Conservation (phyloP, 1,140 invertebrate genomes). For the Brevipalpus yothersi region DNA sequence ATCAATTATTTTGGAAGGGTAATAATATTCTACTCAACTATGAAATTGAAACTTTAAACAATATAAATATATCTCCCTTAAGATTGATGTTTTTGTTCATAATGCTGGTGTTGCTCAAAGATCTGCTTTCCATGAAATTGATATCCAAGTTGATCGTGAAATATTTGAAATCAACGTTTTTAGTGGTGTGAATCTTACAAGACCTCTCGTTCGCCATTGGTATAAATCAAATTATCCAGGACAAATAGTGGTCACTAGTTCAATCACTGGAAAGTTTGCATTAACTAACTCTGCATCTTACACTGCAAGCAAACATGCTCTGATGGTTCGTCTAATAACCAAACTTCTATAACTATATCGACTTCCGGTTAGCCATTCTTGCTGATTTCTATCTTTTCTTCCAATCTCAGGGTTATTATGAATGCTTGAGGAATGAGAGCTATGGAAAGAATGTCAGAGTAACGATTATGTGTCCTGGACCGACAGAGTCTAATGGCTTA, state of each 20-base stretch:
- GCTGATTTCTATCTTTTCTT: neutral
- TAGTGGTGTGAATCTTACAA: constrained; percentile 38
- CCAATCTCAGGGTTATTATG: constrained; percentile 8
- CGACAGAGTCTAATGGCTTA: constrained; percentile 43
- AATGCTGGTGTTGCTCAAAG: constrained; percentile 59
- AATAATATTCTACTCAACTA: neutral
- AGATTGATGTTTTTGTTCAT: constrained; percentile 51
- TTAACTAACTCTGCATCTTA: constrained; percentile 48
- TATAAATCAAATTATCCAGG: constrained; percentile 25
- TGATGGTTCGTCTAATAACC: constrained; percentile 33
- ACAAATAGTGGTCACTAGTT: constrained; percentile 44
- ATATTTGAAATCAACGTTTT: constrained; percentile 63
- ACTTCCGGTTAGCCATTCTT: too few species aligned
- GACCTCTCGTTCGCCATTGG: constrained; percentile 39
- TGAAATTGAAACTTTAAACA: neutral
- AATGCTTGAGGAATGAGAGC: constrained; percentile 5
- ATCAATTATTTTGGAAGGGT: constrained; percentile 39
- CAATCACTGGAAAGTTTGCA: constrained; percentile 37
- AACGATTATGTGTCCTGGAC: constrained; percentile 47
- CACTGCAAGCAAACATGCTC: constrained; percentile 42
- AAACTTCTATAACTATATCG: neutral
- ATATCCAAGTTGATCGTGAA: constrained; percentile 36
- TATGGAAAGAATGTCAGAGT: constrained; percentile 29
- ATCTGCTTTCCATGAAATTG: constrained; percentile 43
- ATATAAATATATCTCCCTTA: constrained; percentile 4